Base-by-base conservation (phyloP, 2,797 vertebrate genomes). In the Hephaestus fuliginosus region DNA sequence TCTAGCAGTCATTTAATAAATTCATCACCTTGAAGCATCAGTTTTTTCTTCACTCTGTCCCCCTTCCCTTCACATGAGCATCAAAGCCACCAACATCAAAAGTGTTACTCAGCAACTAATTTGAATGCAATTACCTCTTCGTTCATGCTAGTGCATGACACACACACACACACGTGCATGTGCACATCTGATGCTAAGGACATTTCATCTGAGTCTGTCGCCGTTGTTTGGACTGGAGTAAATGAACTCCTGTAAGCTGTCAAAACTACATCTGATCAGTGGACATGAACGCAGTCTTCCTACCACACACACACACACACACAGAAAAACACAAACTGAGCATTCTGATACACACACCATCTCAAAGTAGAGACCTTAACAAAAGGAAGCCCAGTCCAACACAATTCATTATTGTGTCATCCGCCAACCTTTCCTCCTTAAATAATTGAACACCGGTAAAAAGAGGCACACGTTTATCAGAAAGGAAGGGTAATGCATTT, bases 1-100 rank as follows among this genome's bases (percentile, higher is more conserved):
- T 84, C 78, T 62, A 56, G n/a, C 51, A 57, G 28, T 79, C 53
- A 43, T 83, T 73, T 86, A 20, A 84, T 82, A 73, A 65, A 88
- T 62, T 58, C 14, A 48, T 77, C 65, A 79, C 63, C 67, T 82
- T 62, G 39, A 78, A 82, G 62, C 51, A 60, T 67, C 48, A 65
- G 72, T 66, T 77, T 41, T 51, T 52, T 79, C 68, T 67, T 63
- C 53, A 36, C 20, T 11, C 20, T 25, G 13, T 49, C 57, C 10
- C 3, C 30, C 68, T 82, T 80, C 67, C 75, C 72, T 76, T 69
- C 80, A 76, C 81, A 62, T 66, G 9, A 77, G 88, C 90, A 91
- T 93, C 92, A 94, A 93, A 94, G 92, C 70, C 33, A 51, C 79
- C 73, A 53, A 90, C 86, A 89, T 92, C 86, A 92, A 86, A 89